Evolutionary conservation across 2,113 vertebrate species (phyloP).

Genomic region (Motacilla alba): DNA sequence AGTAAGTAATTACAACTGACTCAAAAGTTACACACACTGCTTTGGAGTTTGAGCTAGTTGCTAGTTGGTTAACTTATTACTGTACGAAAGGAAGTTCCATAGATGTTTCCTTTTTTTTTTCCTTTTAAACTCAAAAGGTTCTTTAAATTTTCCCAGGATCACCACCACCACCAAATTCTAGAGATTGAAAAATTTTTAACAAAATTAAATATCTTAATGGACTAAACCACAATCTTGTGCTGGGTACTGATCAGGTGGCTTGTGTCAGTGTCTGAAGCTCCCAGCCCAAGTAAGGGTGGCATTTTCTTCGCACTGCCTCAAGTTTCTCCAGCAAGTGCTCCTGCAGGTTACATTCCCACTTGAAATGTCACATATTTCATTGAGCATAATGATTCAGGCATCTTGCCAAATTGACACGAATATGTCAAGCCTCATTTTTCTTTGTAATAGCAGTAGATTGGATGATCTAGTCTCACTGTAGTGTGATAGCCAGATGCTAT

Average conservation of each 20-base stretch:
- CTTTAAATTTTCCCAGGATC: neutral
- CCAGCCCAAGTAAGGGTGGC: neutral
- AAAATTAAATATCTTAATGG: neutral
- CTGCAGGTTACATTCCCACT: constrained; percentile 8
- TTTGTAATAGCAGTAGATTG: constrained; percentile 31
- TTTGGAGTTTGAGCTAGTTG: neutral
- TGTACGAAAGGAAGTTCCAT: neutral
- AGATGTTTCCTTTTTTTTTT: neutral
- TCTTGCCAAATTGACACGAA: constrained; percentile 42
- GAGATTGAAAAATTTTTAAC: accelerated
- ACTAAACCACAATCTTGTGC: neutral
- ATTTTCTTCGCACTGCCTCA: neutral
- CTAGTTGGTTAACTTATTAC: neutral
- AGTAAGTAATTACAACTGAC: neutral
- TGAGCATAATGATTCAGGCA: constrained; percentile 18
- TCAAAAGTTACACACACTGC: neutral
- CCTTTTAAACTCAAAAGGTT: neutral
- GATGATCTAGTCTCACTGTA: neutral
- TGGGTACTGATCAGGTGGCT: neutral
- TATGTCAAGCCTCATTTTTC: constrained; percentile 51
- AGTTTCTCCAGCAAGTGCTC: neutral
- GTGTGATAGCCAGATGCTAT: constrained; percentile 15
- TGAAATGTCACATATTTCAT: constrained; percentile 39
- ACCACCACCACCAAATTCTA: neutral
- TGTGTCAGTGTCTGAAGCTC: neutral